phyloP scores from a whole-genome alignment of 2,797 vertebrate genomes.

The Oreochromis grahami region DNA sequence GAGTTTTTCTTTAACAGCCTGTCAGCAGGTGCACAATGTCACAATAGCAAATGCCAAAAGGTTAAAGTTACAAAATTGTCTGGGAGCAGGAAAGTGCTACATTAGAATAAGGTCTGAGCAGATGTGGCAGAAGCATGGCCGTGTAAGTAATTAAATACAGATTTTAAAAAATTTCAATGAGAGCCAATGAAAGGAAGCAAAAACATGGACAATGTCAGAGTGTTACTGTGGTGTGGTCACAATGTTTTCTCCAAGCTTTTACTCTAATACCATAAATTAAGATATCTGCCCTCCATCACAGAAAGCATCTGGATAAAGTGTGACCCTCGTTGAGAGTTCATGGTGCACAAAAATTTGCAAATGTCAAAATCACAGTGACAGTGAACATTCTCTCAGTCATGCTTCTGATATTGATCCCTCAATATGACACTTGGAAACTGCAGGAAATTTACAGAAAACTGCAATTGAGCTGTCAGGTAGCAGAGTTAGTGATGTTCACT shows the following conservation, averaged over 20 bases:
- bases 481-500: neutral
- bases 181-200: neutral
- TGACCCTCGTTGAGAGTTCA: neutral
- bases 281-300: neutral
- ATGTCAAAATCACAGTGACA: neutral
- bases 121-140: neutral
- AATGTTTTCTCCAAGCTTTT: neutral
- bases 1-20: neutral
- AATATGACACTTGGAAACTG: neutral
- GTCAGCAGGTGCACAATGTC: neutral
- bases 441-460: neutral
- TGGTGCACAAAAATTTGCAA: neutral
- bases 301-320: neutral
- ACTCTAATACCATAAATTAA: neutral
- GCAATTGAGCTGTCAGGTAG: neutral
- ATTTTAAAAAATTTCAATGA: fast-evolving
- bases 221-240: neutral
- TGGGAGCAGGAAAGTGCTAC: neutral
- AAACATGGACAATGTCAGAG: neutral
- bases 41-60: neutral
- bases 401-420: neutral
- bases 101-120: neutral
- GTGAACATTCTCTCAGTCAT: fast-evolving
- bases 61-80: neutral
- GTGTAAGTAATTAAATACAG: neutral